Conservation (phyloP, 1,140 invertebrate species). For the Medauroidea extradentata region DNA sequence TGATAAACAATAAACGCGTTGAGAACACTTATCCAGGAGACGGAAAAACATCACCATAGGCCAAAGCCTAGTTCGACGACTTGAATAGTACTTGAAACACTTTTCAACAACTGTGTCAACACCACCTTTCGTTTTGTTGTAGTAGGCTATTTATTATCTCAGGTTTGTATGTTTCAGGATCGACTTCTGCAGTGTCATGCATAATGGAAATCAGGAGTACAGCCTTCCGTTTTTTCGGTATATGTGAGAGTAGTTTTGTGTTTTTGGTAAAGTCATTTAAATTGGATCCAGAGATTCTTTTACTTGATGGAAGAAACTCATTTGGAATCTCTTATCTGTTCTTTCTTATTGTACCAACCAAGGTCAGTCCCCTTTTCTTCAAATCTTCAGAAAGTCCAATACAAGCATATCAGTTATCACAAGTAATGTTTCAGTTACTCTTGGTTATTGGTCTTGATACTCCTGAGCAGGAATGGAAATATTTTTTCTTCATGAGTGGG, state of each 20-base stretch:
- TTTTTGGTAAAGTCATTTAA: no score
- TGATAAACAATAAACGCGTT: slow-evolving; percentile 11
- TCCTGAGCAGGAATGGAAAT: no score
- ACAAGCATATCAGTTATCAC: no score
- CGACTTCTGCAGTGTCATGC: slow-evolving; percentile 24
- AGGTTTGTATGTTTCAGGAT: slow-evolving; percentile 31
- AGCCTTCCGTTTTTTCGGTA: slow-evolving; percentile 33
- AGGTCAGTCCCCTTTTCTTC: no score
- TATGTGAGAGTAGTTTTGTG: slow-evolving; percentile 31
- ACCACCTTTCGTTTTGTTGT: slow-evolving; percentile 42
- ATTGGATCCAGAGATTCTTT: no score
- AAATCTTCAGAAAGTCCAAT: no score
- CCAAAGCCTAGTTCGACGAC: slow-evolving; percentile 29
- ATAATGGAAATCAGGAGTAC: slow-evolving; percentile 35
- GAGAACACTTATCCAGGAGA: slow-evolving; percentile 29
- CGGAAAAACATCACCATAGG: slow-evolving; percentile 30
- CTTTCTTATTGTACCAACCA: no score
- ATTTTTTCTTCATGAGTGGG: no score
- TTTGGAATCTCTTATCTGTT: no score
- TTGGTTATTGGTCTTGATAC: no score
- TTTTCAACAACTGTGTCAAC: slow-evolving; percentile 46
- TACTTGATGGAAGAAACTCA: no score
- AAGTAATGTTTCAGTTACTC: no score
- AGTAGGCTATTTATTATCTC: slow-evolving; percentile 40
- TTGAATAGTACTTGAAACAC: slow-evolving; percentile 31